Base-by-base conservation (phyloP, 2,797 vertebrate species). In the Enteromius treurensis region DNA sequence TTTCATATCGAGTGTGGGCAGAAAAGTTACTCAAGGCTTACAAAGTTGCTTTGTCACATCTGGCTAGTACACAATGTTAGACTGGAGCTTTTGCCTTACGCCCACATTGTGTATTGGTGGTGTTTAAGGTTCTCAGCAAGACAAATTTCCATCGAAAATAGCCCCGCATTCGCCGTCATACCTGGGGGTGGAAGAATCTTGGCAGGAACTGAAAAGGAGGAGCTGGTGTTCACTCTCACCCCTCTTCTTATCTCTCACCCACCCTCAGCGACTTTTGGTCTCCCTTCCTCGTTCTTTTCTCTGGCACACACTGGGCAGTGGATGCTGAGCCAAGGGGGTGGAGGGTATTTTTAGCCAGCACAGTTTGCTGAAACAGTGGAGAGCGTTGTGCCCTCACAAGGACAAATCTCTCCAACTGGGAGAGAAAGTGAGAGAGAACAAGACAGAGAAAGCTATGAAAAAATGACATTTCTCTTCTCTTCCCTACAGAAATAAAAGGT, bases 331-430 rank as follows among this genome's bases (percentile, higher is more conserved):
- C 84, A 69, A 73, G 65, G 73, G 77, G 77, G 69, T 69, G 69
- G 77, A 82, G 69, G 58, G 79, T 90, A 90, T 90, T 90, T 90
- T 87, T 88, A 90, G 89, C 42, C 76, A 49, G 34, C 70, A 62
- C 83, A 75, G 77, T 82, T 71, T 84, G 83, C 87, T 86, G 85
- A 86, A 88, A 87, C 85, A 87, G 86, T 79, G 80, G 86, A 86
- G 84, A 79, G 84, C 70, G 77, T 55, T 81, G 84, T 87, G 85
- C 84, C 84, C 86, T 81, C 79, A 79, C 89, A 88, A 88, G 87
- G 87, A 88, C 86, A 87, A 86, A 86, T 60, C 67, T 86, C 53
- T 68, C 84, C 84, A 67, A 84, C 80, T 67, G 69, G 78, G 83
- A 87, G 83, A 65, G 73, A 74, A 40, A 73, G 40, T 49, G 53